A percentile compares a stretch with the other conserved stretches of the same genome.
phyloP scores from a whole-genome alignment of 2,888 invertebrate genomes.

The Galerucella nymphaeae region DNA sequence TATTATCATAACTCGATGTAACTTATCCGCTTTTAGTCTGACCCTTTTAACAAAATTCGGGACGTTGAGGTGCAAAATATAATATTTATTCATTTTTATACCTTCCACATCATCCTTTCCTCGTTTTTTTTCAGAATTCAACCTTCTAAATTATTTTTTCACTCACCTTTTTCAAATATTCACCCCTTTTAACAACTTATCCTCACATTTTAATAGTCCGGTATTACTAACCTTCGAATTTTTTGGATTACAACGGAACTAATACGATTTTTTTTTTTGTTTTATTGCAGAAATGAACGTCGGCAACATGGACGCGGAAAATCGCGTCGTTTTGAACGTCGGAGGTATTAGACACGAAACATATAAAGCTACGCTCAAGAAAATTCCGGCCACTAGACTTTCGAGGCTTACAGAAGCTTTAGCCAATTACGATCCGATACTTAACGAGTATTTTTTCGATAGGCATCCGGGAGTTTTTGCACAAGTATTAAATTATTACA shows the following conservation, averaged over 20 bases:
- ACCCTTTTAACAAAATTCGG: too few relatives aligned
- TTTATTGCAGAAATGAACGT: conserved; percentile 76
- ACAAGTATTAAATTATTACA: conserved; percentile 97
- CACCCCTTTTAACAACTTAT: too few relatives aligned
- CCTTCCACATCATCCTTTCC: too few relatives aligned
- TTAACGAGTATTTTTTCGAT: conserved; percentile 99
- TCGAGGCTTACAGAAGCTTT: conserved; percentile 95
- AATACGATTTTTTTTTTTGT: conserved; percentile 6
- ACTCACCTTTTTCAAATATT: too few relatives aligned
- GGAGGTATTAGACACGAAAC: conserved; percentile 98
- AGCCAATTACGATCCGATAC: conserved; percentile 98
- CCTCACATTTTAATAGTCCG: too few relatives aligned
- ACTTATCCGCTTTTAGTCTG: too few relatives aligned
- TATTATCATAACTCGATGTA: too few relatives aligned
- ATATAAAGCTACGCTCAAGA: conserved; percentile 95
- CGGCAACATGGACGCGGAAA: conserved; percentile 96
- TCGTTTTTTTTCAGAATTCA: too few relatives aligned
- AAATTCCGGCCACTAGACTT: conserved; percentile 95
- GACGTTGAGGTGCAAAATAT: too few relatives aligned
- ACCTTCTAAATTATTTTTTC: too few relatives aligned
- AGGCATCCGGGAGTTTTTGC: conserved; percentile 97
- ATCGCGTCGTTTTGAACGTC: conserved; percentile 98
- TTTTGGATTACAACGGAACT: not conserved
- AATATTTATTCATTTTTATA: too few relatives aligned
- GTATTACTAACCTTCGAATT: too few relatives aligned